These are phyloP conservation scores for Ochotona princeps DNA, from an alignment of 2,113 vertebrate genomes.

Conservation along the genomic window DNA sequence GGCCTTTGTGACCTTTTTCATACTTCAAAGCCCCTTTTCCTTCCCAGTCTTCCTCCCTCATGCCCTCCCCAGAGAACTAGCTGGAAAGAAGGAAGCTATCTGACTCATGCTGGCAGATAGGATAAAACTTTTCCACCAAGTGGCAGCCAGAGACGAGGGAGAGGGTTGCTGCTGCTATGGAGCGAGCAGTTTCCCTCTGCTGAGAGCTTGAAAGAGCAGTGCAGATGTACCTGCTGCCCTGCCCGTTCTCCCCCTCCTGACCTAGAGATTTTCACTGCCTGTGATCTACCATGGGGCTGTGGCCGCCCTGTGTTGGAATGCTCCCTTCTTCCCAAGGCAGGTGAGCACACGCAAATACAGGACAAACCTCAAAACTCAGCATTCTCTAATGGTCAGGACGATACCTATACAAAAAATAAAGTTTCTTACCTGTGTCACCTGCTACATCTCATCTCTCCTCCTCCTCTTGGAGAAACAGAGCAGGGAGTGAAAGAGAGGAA, in stretches of 20 bases:
- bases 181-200: neutral
- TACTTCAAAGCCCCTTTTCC: neutral
- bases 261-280: neutral
- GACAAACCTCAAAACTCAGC: neutral
- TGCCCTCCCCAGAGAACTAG: neutral
- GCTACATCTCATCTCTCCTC: neutral
- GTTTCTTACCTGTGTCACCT: neutral
- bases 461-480: neutral
- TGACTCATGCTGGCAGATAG: neutral
- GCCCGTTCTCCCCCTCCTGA: fast-evolving
- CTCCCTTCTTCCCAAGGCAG: neutral
- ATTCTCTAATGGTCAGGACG: neutral
- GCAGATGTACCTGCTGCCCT: neutral
- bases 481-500: neutral
- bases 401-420: neutral
- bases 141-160: neutral
- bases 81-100: conserved; percentile 32
- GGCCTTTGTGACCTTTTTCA: neutral
- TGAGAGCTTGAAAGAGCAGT: neutral
- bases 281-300: neutral
- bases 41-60: neutral
- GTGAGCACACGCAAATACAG: neutral
- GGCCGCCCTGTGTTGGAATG: too few species aligned
- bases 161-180: neutral
- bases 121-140: neutral